Evolutionary conservation across 1,140 invertebrate species (phyloP).

Genomic region (Drosophila busckii): DNA sequence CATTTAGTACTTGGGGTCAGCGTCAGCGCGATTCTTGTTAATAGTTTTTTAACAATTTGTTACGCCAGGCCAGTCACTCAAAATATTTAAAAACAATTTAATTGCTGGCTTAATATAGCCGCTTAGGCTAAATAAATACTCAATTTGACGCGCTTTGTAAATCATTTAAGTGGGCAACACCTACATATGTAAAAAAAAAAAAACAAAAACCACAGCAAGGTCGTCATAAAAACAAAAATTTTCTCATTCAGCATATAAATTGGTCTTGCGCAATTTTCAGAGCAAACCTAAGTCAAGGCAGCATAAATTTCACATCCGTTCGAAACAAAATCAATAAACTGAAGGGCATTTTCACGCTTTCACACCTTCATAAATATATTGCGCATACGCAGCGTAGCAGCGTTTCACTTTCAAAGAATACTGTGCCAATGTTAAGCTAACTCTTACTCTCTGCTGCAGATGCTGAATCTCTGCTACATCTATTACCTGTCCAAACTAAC

Average conservation of each 20-base stretch:
- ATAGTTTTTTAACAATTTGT: constrained; percentile 40
- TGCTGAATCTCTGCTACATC: constrained; percentile 96
- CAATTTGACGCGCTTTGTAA: constrained; percentile 28
- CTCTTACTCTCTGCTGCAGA: constrained; percentile 82
- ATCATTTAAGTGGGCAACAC: constrained; percentile 39
- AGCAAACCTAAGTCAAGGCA: not conserved
- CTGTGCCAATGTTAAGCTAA: constrained; percentile 39
- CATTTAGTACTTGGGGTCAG: too few relatives aligned
- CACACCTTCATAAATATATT: constrained; percentile 37
- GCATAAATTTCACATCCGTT: constrained; percentile 54
- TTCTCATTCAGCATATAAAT: constrained; percentile 6
- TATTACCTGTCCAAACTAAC: constrained; percentile 98
- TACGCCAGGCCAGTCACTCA: constrained; percentile 45
- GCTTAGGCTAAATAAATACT: constrained; percentile 40
- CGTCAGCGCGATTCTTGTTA: constrained; percentile 32
- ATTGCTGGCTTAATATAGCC: constrained; percentile 29
- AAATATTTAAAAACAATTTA: constrained; percentile 48
- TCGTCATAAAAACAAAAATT: constrained; percentile 26
- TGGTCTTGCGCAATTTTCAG: constrained; percentile 13
- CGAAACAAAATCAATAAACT: constrained; percentile 42
- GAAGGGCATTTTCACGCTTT: constrained; percentile 30
- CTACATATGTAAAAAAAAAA: not conserved
- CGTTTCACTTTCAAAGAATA: constrained; percentile 20
- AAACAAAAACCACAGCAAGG: not conserved
- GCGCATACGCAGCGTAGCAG: constrained; percentile 45